phyloP scores from a whole-genome alignment of 2,888 invertebrate genomes.

The Nomada goodeniana region DNA sequence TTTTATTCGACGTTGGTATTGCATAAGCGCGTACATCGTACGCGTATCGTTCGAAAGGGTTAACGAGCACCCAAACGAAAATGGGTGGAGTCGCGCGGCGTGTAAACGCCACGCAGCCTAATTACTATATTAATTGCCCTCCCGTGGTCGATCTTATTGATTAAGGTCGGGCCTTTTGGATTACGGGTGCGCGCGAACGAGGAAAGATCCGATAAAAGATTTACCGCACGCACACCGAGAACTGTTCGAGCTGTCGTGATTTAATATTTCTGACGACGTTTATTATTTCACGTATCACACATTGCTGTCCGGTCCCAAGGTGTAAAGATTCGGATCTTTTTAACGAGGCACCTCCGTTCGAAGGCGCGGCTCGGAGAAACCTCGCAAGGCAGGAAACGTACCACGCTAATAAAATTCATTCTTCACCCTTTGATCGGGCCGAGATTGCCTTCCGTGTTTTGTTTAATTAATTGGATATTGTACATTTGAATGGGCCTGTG shows the following conservation, averaged over 20 bases:
- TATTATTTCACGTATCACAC: constrained; percentile 15
- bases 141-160: constrained; percentile 55
- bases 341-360: neutral
- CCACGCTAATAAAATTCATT: constrained; percentile 21
- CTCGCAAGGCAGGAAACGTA: neutral
- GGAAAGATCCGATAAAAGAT: constrained; percentile 35
- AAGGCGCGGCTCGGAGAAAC: neutral
- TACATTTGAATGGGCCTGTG: neutral
- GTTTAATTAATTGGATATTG: constrained; percentile 15
- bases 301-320: neutral
- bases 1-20: constrained; percentile 57
- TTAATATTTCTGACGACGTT: constrained; percentile 36
- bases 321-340: constrained; percentile 29
- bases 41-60: constrained; percentile 7
- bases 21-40: constrained; percentile 32
- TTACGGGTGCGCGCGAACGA: neutral
- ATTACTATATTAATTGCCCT: constrained; percentile 61
- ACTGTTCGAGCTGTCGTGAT: constrained; percentile 25
- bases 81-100: constrained; percentile 68
- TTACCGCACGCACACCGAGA: constrained; percentile 5
- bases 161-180: constrained; percentile 35
- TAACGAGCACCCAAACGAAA: constrained; percentile 56
- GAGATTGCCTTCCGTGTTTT: constrained; percentile 3
- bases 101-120: constrained; percentile 66
- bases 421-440: neutral